These are phyloP conservation scores for Oligia fasciuncula DNA, from an alignment of 2,888 invertebrate species.

Conservation along the genomic window DNA sequence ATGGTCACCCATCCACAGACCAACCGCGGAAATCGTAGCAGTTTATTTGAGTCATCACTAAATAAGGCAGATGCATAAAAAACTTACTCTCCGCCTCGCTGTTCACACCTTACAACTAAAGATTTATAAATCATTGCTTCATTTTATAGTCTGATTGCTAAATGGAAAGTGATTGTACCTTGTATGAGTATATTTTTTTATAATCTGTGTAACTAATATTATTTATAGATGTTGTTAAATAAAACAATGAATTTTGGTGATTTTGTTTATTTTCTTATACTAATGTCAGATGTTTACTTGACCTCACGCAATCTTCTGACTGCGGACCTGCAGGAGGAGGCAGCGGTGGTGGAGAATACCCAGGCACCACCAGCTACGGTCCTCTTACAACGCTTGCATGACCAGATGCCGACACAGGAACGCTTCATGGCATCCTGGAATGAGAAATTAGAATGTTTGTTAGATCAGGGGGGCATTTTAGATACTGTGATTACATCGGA, in stretches of 20 bases:
- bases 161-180: background rate
- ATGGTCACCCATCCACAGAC: no score
- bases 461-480: background rate
- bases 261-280: conserved; percentile 85
- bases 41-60: background rate
- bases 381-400: conserved; percentile 98
- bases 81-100: rapidly evolving
- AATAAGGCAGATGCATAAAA: no score
- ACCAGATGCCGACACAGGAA: conserved; percentile 99
- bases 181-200: background rate
- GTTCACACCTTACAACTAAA: no score
- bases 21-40: no score
- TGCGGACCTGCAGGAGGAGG: conserved; percentile 98
- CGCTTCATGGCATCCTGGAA: conserved; percentile 99
- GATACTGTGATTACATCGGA: background rate
- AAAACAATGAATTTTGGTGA: conserved; percentile 70
- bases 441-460: conserved; percentile 1
- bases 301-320: conserved; percentile 98
- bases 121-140: conserved; percentile 5
- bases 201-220: background rate
- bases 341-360: conserved; percentile 99
- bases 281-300: conserved; percentile 84
- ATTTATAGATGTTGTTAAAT: conserved; percentile 55
- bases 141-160: background rate
- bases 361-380: conserved; percentile 99